Evolutionary conservation across 30 jellyfish, hydroid and myxozoan species (phyloP).

Genomic region (Hydractinia symbiolongicarpus): DNA sequence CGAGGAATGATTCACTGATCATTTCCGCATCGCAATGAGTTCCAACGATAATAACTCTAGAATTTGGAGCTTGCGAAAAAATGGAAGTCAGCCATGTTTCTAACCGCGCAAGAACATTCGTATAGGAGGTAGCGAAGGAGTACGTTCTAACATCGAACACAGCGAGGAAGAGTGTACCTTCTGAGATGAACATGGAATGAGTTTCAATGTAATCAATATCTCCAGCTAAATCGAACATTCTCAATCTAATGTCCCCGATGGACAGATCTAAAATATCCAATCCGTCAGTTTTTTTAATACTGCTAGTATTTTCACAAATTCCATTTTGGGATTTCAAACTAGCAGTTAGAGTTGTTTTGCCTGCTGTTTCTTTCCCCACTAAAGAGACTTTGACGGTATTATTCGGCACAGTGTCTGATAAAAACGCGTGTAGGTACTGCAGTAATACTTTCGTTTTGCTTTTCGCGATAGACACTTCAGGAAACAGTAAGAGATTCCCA

Average conservation of each 20-base stretch:
- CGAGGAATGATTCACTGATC: conserved; percentile 27
- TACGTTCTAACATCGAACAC: conserved; percentile 31
- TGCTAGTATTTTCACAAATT: not conserved
- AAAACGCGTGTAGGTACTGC: conserved; percentile 22
- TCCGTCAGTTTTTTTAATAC: conserved; percentile 29
- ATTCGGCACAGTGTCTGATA: conserved; percentile 11
- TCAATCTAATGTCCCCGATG: conserved; percentile 11
- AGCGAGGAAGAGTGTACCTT: conserved; percentile 35
- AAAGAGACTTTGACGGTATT: conserved; percentile 25
- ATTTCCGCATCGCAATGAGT: conserved; percentile 39
- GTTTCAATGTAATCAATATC: conserved; percentile 43
- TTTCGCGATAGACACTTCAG: conserved; percentile 29
- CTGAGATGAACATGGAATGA: conserved; percentile 42
- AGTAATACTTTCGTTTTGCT: conserved; percentile 15
- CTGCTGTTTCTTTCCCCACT: conserved; percentile 37
- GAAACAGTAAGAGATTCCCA: conserved; percentile 33
- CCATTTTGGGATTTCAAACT: conserved; percentile 25
- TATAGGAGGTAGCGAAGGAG: conserved; percentile 11
- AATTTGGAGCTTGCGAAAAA: conserved; percentile 32
- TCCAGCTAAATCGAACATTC: conserved; percentile 45
- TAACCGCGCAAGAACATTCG: conserved; percentile 24
- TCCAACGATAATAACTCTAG: conserved; percentile 36
- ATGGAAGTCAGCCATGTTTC: conserved; percentile 40
- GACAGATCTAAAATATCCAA: conserved; percentile 20
- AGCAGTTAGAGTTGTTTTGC: conserved; percentile 24